These are phyloP conservation scores for Listronotus bonariensis DNA, from an alignment of 1,140 invertebrate species.

Conservation along the genomic window DNA sequence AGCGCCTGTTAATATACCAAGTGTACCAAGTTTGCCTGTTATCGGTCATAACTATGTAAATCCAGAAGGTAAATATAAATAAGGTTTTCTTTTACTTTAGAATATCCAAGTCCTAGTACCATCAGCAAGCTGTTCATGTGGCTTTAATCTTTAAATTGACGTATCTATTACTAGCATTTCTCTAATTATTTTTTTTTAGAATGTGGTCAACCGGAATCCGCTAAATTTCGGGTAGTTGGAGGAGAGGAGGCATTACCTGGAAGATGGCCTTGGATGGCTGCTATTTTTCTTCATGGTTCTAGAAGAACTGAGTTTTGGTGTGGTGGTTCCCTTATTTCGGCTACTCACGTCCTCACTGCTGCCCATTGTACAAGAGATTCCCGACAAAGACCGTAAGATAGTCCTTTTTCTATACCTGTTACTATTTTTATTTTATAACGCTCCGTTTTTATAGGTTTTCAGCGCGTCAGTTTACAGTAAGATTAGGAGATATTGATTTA, in stretches of 20 bases:
- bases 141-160: too few species aligned
- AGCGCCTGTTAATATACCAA: conserved; percentile 27
- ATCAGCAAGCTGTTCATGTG: neutral
- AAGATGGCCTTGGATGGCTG: conserved; percentile 92
- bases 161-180: too few species aligned
- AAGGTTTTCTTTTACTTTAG: too few species aligned
- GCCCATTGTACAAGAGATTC: conserved; percentile 90
- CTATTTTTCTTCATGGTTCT: conserved; percentile 86
- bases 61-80: conserved; percentile 53
- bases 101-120: conserved; percentile 3
- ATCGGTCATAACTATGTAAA: conserved; percentile 57
- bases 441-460: conserved; percentile 69
- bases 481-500: conserved; percentile 87
- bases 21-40: conserved; percentile 34
- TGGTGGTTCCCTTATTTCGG: conserved; percentile 84
- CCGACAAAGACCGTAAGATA: conserved; percentile 77
- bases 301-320: conserved; percentile 92
- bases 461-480: conserved; percentile 83
- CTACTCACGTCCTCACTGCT: conserved; percentile 82
- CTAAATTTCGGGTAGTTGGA: conserved; percentile 84
- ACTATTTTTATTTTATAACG: neutral
- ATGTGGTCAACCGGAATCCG: conserved; percentile 80
- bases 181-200: conserved; percentile 57
- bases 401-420: neutral
- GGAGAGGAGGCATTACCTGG: conserved; percentile 83